phyloP scores from a whole-genome alignment of 2,888 invertebrate genomes.

The Amphipyra berbera region DNA sequence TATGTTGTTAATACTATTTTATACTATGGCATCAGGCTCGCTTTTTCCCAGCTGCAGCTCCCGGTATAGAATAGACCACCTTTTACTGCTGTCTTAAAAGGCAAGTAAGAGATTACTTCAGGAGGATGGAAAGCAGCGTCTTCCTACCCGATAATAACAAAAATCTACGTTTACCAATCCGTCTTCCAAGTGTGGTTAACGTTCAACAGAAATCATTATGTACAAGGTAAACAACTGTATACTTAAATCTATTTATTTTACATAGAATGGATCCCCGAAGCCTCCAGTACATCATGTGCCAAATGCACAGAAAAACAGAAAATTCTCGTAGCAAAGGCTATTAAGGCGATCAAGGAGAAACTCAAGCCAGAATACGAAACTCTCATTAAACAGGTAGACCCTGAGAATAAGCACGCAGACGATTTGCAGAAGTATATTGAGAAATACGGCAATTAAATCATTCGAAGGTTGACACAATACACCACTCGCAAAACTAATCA shows the following conservation, averaged over 20 bases:
- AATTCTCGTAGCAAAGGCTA: constrained; percentile 85
- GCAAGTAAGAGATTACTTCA: too few species aligned
- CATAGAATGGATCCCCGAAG: constrained; percentile 71
- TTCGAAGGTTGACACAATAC: not conserved
- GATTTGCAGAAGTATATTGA: constrained; percentile 84
- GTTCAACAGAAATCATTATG: too few species aligned
- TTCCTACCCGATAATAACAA: too few species aligned
- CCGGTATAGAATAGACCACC: too few species aligned
- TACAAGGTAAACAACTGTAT: too few species aligned
- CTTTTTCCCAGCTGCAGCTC: too few species aligned
- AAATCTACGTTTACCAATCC: too few species aligned
- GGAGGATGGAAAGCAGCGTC: too few species aligned
- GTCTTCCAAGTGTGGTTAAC: too few species aligned
- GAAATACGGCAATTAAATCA: constrained; percentile 42
- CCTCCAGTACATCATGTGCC: constrained; percentile 79
- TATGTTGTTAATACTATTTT: too few species aligned
- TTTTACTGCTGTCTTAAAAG: too few species aligned
- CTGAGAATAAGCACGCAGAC: constrained; percentile 87
- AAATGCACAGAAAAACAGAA: constrained; percentile 92
- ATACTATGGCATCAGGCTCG: too few species aligned
- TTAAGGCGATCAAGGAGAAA: constrained; percentile 90
- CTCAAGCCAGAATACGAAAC: constrained; percentile 90
- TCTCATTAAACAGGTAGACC: constrained; percentile 91
- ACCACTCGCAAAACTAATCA: not conserved
- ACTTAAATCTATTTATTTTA: constrained; percentile 5